Evolutionary conservation across 2,797 vertebrate species (phyloP).

Genomic region (Prionace glauca): DNA sequence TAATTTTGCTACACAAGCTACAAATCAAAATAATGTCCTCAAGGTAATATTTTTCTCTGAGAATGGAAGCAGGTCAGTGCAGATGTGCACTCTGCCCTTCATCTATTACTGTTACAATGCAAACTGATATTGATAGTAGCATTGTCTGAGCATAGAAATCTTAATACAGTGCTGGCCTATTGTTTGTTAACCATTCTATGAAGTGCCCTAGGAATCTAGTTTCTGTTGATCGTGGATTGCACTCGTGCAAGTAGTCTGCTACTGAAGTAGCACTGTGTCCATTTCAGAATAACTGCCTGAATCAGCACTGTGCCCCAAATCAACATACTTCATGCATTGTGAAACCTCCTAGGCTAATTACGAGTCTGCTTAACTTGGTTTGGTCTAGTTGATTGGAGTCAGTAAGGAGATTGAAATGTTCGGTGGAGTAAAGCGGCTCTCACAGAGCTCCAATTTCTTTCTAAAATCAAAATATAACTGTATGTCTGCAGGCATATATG

Average conservation of each 20-base stretch:
- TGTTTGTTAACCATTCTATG: neutral
- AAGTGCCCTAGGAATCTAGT: neutral
- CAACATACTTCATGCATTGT: neutral
- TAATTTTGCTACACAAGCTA: neutral
- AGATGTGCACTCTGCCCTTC: neutral
- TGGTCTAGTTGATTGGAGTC: neutral
- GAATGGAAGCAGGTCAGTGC: neutral
- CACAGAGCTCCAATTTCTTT: neutral
- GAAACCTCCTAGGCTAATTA: neutral
- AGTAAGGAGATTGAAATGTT: neutral
- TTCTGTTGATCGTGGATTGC: neutral
- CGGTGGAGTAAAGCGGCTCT: neutral
- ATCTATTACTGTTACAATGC: neutral
- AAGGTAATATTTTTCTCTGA: neutral
- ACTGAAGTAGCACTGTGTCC: neutral
- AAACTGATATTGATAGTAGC: neutral
- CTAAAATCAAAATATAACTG: neutral
- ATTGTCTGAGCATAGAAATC: neutral
- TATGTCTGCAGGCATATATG: neutral
- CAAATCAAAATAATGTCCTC: neutral
- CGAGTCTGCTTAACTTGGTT: neutral
- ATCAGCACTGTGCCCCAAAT: neutral
- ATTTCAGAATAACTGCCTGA: neutral
- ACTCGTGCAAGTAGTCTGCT: neutral
- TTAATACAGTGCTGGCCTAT: neutral